These are phyloP conservation scores for Sarotherodon lohbergeri DNA, from an alignment of 2,113 vertebrate species.

Conservation along the genomic window DNA sequence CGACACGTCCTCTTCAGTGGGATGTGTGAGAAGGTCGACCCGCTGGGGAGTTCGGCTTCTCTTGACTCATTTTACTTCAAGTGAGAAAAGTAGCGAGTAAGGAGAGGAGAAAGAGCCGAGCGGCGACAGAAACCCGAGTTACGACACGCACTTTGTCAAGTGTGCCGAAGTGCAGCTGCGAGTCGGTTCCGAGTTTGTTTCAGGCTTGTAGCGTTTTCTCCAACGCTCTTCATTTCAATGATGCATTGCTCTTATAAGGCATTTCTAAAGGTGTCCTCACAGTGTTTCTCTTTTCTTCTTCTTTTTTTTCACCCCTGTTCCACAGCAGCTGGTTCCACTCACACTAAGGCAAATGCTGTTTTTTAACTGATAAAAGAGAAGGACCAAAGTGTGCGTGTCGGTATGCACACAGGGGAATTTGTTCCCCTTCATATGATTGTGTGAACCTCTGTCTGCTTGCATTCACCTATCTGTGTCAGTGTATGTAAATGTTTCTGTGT, in stretches of 20 bases:
- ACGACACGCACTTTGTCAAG: constrained; percentile 9
- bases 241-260: constrained; percentile 32
- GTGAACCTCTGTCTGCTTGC: not conserved
- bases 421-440: not conserved
- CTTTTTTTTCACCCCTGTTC: not conserved
- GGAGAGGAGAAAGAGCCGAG: not conserved
- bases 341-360: not conserved
- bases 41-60: constrained; percentile 20
- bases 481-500: not conserved
- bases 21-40: constrained; percentile 51
- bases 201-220: constrained; percentile 8
- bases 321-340: constrained; percentile 13
- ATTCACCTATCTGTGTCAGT: not conserved
- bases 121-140: not conserved
- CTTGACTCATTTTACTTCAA: constrained; percentile 16
- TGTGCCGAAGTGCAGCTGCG: constrained; percentile 8
- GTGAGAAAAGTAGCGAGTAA: constrained; percentile 6
- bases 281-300: not conserved
- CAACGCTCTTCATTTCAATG: constrained; percentile 11
- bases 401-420: not conserved
- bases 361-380: constrained; percentile 20
- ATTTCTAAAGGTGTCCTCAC: constrained; percentile 11
- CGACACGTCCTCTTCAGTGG: constrained; percentile 18
- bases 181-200: constrained; percentile 23
- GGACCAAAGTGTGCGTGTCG: not conserved